These are phyloP conservation scores for Cyanoderma ruficeps DNA, from an alignment of 2,113 vertebrate species.

Conservation along the genomic window DNA sequence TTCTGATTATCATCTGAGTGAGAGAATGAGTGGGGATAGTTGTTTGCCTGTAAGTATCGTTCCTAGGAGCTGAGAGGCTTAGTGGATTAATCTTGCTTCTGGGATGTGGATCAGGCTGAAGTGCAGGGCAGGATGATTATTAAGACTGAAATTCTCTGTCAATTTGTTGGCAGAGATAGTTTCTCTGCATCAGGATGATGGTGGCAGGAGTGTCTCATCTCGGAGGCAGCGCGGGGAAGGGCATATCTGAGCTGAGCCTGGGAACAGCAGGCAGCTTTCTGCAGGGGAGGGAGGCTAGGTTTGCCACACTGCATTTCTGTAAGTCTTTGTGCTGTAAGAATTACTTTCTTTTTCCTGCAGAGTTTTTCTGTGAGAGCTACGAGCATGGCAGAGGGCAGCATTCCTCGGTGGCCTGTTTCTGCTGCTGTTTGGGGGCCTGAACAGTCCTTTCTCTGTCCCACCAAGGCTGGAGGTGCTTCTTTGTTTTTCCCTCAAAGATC, in stretches of 20 bases:
- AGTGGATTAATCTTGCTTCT: constrained; percentile 69
- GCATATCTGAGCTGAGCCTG: neutral
- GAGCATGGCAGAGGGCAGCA: neutral
- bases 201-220: neutral
- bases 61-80: constrained; percentile 65
- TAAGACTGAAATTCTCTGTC: constrained; percentile 67
- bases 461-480: neutral
- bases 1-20: constrained; percentile 54
- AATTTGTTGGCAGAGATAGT: constrained; percentile 57
- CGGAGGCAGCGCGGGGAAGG: neutral
- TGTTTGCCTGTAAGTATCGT: constrained; percentile 61
- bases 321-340: neutral
- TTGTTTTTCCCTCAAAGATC: neutral
- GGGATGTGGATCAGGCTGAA: constrained; percentile 65
- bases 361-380: neutral
- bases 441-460: neutral
- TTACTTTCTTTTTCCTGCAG: neutral
- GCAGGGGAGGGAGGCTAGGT: neutral
- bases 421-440: neutral
- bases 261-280: neutral
- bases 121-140: constrained; percentile 66
- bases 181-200: constrained; percentile 26
- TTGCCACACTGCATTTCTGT: neutral
- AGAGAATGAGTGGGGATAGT: constrained; percentile 49
- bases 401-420: neutral